Evolutionary conservation across 2,888 invertebrate species (phyloP).

Genomic region (Coecobrya sp.): DNA sequence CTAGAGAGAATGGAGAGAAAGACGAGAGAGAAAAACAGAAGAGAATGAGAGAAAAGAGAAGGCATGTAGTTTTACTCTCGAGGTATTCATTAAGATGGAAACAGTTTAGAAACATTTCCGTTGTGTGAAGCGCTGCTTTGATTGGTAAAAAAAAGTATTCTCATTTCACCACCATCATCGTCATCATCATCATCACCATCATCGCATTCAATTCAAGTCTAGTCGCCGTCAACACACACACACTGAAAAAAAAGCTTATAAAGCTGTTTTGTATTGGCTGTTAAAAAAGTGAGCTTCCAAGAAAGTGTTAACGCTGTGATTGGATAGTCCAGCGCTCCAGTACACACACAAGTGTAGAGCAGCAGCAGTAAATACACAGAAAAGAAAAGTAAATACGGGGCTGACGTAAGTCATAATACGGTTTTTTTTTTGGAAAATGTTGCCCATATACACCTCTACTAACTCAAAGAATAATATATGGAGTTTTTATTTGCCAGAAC

Average conservation of each 20-base stretch:
- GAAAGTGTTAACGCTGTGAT: constrained; percentile 79
- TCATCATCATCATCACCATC: constrained; percentile 15
- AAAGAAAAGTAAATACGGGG: constrained; percentile 80
- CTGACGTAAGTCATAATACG: constrained; percentile 81
- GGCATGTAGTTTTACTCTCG: constrained; percentile 60
- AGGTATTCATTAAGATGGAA: constrained; percentile 79
- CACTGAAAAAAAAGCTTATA: constrained; percentile 49
- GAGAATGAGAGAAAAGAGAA: constrained; percentile 55
- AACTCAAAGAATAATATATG: background rate
- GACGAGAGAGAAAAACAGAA: background rate
- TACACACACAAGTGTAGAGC: background rate
- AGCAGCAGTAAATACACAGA: background rate
- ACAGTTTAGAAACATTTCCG: constrained; percentile 79
- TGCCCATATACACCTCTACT: background rate
- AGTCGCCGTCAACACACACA: constrained; percentile 42
- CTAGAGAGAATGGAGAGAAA: constrained; percentile 43
- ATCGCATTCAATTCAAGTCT: constrained; percentile 69
- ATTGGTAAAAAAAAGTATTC: constrained; percentile 76
- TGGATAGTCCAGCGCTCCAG: constrained; percentile 63
- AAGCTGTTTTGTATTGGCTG: constrained; percentile 76
- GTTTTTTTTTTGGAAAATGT: constrained; percentile 55
- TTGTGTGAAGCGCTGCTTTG: constrained; percentile 73
- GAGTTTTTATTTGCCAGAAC: background rate
- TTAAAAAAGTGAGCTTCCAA: constrained; percentile 65
- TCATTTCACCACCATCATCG: constrained; percentile 59